Base-by-base conservation (phyloP, 2,113 vertebrate species). In the Bettongia penicillata region DNA sequence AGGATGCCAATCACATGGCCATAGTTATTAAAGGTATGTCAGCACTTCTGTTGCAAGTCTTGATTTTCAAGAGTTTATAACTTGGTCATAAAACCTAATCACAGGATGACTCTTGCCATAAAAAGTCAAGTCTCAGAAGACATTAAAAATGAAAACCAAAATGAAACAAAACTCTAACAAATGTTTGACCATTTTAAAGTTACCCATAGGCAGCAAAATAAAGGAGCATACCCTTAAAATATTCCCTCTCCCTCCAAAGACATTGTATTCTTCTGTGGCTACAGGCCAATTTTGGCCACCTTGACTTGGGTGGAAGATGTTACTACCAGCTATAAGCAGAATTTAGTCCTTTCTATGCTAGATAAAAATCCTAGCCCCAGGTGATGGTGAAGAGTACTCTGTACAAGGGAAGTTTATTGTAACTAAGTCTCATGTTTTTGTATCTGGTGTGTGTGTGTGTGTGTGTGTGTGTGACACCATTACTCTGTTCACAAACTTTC, bases 101-200 rank as follows among this genome's bases (percentile, higher is more conserved):
- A 84, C 8, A 25, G 51, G 90, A 77, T 94, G 90, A 94, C 96
- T 91, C 90, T 95, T 97, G 31, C 92, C 94, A 22, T 93, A 95
- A 26, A 94, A 97, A 61, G n/a, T 96, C 50, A 92, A 50, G 97
- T 95, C 94, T 49, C 50, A 96, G 50, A 94, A 91, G 26, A 90
- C 43, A 96, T 91, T 91, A 68, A 49, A 50, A 96, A 93, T 37
- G 47, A 57, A 93, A 48, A 48, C 48, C 48, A 48, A 92, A 89
- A 37, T 3, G 37, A 68, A 89, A 94, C 61, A n/a, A 93, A 97
- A 92, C 31, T 53, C 22, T 48, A 26, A 90, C 28, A 22, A 28
- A 92, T 53, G 50, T 94, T 94, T 96, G 93, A 52, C 89, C 93
- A n/a, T 25, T 96, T 51, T 96, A 84, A 95, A 91, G 50, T 96